Evolutionary conservation across 2,888 invertebrate genomes (phyloP).

Genomic region (Synanthedon formicaeformis): DNA sequence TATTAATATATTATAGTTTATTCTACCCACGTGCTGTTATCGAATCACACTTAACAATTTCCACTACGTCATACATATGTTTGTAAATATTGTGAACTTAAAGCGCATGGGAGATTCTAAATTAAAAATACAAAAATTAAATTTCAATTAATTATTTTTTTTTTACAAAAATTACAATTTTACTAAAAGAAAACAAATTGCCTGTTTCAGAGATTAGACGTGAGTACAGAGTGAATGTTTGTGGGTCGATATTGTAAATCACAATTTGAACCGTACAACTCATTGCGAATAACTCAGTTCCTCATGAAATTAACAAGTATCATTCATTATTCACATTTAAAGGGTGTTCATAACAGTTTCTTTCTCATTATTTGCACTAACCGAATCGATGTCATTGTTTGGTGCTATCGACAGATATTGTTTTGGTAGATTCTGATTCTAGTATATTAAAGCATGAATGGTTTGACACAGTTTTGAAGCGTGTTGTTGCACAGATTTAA

Average conservation of each 20-base stretch:
- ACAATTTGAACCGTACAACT: neutral
- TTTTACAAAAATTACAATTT: too few species aligned
- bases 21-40: too few species aligned
- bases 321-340: conserved; percentile 11
- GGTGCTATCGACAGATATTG: neutral
- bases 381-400: neutral
- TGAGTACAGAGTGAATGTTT: conserved; percentile 62
- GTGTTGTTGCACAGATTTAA: neutral
- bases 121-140: too few species aligned
- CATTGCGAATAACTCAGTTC: too few species aligned
- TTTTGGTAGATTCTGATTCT: neutral
- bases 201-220: conserved; percentile 70
- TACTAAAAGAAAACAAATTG: conserved; percentile 20
- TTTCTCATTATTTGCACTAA: conserved; percentile 13
- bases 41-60: too few species aligned
- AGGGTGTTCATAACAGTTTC: conserved; percentile 66
- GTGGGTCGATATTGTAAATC: conserved; percentile 45
- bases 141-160: too few species aligned
- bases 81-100: too few species aligned
- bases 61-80: too few species aligned
- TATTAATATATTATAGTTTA: too few species aligned
- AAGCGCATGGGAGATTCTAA: too few species aligned
- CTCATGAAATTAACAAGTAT: neutral
- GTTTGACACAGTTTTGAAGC: neutral
- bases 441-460: neutral